Base-by-base conservation (phyloP, 2,797 vertebrate genomes). In the Psittacula echo region DNA sequence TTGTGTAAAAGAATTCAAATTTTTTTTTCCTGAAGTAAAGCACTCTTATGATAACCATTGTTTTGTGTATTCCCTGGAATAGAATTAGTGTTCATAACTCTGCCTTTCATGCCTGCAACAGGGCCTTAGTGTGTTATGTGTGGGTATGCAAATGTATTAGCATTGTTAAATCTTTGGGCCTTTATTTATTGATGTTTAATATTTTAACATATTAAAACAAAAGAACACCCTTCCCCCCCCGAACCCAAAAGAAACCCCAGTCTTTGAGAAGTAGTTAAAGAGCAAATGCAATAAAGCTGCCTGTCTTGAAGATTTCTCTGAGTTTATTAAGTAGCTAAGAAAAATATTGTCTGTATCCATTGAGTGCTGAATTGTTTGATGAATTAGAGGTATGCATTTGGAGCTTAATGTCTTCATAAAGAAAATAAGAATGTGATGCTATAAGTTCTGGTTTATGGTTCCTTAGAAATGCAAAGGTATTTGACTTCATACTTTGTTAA, bases 151-250 rank as follows among this genome's bases (percentile, higher is more conserved):
- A 64, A 79, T 64, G 10, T 7, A 51, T 75, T 87, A 75, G 27
- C 13, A 15, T 29, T 66, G n/a, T 3, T 54, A 72, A 44, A 50
- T 65, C 19, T 50, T 83, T 47, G 26, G 39, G 32, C 20, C 26
- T 86, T 76, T 10, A 5, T 30, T 86, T 86, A 16, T 19, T 80
- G 19, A 21, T 68, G 12, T 72, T 89, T 65, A 68, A 84, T 41
- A 45, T 61, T 16, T 24, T 60, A 66, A 75, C 3, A 12, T 71
- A 41, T 32, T 86, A 60, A 58, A 56, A 56, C 11, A 39, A 67
- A 60, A 26, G 21, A 50, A 13, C 3, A 26, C 10, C 3, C 3
- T 14, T 6, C 1, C 2, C 5, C 22, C 44, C 1, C 7, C 7
- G 17, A 85, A 18, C 2, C 8, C 37, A 26, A 34, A 76, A 34